Conservation (phyloP, 2,113 vertebrate genomes). For the Boulengeromyrus knoepffleri region DNA sequence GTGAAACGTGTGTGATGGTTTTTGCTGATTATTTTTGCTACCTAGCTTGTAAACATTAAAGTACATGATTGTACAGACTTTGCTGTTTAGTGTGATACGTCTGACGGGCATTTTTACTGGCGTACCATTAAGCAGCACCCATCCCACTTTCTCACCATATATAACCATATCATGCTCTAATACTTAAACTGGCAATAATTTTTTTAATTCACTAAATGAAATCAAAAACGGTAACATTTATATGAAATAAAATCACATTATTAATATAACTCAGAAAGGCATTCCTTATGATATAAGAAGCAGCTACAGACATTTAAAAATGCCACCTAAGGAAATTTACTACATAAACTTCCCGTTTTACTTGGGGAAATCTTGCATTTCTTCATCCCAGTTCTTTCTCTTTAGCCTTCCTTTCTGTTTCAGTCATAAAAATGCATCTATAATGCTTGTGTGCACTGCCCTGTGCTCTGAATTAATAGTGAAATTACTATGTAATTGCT, state of each 20-base stretch:
- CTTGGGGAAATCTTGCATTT: too few species aligned
- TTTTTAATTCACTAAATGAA: not conserved
- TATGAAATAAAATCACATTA: not conserved
- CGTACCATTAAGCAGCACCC: too few species aligned
- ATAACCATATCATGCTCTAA: not conserved
- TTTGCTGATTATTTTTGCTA: not conserved
- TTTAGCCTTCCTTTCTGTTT: too few species aligned
- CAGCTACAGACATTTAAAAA: too few species aligned
- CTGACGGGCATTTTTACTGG: not conserved
- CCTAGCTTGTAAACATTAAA: not conserved
- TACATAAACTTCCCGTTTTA: too few species aligned
- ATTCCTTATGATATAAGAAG: not conserved
- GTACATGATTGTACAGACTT: not conserved
- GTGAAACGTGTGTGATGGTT: not conserved
- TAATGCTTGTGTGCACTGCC: not conserved
- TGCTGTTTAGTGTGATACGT: not conserved
- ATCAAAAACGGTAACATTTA: not conserved
- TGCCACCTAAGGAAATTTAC: too few species aligned
- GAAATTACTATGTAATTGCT: not conserved
- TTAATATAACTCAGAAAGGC: not conserved
- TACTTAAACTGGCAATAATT: not conserved
- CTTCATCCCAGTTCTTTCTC: too few species aligned
- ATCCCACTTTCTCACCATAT: not conserved
- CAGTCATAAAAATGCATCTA: too few species aligned
- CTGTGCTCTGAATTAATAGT: not conserved